Evolutionary conservation across 2,113 vertebrate genomes (phyloP), one percentile per base, ranked within the genome.

Genomic region (Tautogolabrus adspersus): DNA sequence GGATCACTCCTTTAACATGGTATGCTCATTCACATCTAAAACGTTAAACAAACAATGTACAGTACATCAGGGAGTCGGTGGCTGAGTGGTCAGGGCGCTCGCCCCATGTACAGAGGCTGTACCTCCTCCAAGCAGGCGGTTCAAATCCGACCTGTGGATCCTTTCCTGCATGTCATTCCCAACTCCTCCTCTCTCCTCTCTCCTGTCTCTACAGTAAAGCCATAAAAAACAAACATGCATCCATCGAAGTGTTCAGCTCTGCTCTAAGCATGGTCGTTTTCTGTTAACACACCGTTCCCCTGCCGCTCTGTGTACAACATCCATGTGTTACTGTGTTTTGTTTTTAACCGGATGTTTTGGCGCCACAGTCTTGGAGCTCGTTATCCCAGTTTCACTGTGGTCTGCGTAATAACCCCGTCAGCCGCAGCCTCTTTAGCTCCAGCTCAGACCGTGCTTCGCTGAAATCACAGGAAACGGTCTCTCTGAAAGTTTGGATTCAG

Each of bases 1-100:
- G 72, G 86, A 72, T 59, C 93, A 94, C 65, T 81, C 84, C 81
- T 93, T 97, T 88, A 90, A 93, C 88, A 82, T 98, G 96, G 98
- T 99, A 95, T 83, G 56, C 37, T 38, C 62, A 15, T 5, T 15
- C 46, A 16, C 47, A 51, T 1, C 3, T 1, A 44, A 40, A 10
- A 40, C 1, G 10, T 40, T 44, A 49, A 49, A 5, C 47, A 16
- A 47, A 19, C 18, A 19, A 6, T 51, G 47, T 51, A 19, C 18
- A 51, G 47, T 19, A 8, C 6, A 6, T 18, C 15, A 99, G 95
- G 83, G 26, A 1, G 26, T 3, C 26, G 26, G 26, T 26, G 26
- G 26, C 26, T 26, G 26, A n/a, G n/a, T n/a, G n/a, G n/a, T n/a
- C n/a, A 26, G 26, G 26, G 26, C 26, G 26, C 3, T 1, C 26